Evolutionary conservation across 1,140 invertebrate genomes (phyloP).

Genomic region (Spodoptera frugiperda): DNA sequence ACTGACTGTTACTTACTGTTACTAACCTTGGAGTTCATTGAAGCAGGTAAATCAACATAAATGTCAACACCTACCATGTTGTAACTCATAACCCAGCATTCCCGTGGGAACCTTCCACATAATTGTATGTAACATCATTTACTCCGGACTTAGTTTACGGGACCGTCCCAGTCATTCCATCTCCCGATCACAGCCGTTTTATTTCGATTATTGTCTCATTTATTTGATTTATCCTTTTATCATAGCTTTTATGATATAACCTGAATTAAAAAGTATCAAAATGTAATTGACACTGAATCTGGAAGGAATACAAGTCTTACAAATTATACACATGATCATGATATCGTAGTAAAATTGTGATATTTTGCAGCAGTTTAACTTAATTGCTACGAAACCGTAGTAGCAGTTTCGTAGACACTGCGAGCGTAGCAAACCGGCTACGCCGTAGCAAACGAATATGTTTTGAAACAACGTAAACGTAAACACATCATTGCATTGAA

Average conservation of each 20-base stretch:
- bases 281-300: too few relatives aligned
- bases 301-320: too few relatives aligned
- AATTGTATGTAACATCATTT: neutral
- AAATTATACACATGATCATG: too few relatives aligned
- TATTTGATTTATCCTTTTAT: neutral
- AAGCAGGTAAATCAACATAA: neutral
- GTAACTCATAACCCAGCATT: neutral
- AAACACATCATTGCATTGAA: neutral
- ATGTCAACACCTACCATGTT: neutral
- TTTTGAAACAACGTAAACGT: neutral
- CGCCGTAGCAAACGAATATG: neutral
- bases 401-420: neutral
- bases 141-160: neutral
- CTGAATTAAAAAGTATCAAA: neutral
- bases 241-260: neutral
- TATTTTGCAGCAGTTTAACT: too few relatives aligned
- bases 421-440: neutral
- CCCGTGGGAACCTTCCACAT: neutral
- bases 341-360: too few relatives aligned
- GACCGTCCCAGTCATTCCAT: neutral
- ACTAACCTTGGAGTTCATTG: too few relatives aligned
- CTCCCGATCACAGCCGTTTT: neutral
- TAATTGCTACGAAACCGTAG: neutral
- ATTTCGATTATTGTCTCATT: constrained; percentile 14
- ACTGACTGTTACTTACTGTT: too few relatives aligned